Conservation (phyloP, 1,140 invertebrate species). For the Pectinophora gossypiella region DNA sequence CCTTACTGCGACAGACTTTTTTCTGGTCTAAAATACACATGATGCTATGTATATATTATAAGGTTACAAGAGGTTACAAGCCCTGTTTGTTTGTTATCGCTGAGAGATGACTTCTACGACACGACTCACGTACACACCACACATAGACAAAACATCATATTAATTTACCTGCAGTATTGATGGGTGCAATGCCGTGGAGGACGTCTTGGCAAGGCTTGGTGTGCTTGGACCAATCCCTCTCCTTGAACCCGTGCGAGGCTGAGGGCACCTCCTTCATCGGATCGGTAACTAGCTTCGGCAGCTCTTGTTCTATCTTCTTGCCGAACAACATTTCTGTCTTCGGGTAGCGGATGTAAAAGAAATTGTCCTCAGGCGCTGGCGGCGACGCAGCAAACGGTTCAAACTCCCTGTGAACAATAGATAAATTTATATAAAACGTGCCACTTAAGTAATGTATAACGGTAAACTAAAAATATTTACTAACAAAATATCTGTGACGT, state of each 20-base stretch:
- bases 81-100: too few species aligned
- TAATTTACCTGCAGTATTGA: slow-evolving; percentile 27
- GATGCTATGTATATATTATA: too few species aligned
- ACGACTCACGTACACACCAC: too few species aligned
- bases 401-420: slow-evolving; percentile 77
- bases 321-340: slow-evolving; percentile 52
- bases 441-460: too few species aligned
- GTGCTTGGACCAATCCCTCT: slow-evolving; percentile 79
- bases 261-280: slow-evolving; percentile 13
- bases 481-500: too few species aligned
- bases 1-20: too few species aligned
- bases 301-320: slow-evolving; percentile 29
- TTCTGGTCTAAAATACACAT: too few species aligned
- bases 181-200: slow-evolving; percentile 65
- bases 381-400: slow-evolving; percentile 81
- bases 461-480: too few species aligned
- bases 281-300: slow-evolving; percentile 23
- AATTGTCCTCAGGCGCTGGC: slow-evolving; percentile 82
- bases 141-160: too few species aligned
- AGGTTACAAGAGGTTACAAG: too few species aligned
- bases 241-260: slow-evolving; percentile 23
- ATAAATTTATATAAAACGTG: too few species aligned
- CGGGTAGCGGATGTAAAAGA: slow-evolving; percentile 81
- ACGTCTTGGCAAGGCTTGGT: slow-evolving; percentile 81
- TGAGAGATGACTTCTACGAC: too few species aligned